Base-by-base conservation (phyloP, 2,888 invertebrate genomes). In the Apotomis capreana region DNA sequence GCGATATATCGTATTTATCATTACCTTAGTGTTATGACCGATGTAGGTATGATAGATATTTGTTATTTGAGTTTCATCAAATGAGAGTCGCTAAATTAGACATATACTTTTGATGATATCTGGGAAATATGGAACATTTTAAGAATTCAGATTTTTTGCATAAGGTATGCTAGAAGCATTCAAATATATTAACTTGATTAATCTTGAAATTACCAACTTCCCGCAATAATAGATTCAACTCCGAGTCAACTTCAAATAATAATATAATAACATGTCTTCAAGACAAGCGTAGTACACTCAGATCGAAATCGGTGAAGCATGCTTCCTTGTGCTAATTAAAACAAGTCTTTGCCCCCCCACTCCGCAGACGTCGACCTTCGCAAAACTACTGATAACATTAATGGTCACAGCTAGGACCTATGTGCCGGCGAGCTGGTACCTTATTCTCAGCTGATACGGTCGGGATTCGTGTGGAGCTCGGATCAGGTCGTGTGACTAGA, bases 321-420 rank as follows among this genome's bases (percentile, higher is more conserved):
- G 82, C 87, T 90, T 90, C 90, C 90, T 88, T 83, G 84, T 84
- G 84, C 87, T 87, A 89, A 88, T 89, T 89, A 88, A 87, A 87
- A 83, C 84, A 75, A 84, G 85, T 84, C 79, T 80, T 75, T 77
- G 74, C 74, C 74, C 76, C 75, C 69, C 71, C 69, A 74, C 68
- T 74, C 52, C 74, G 65, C 40, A 68, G 62, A 68, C 74, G 73
- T 76, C 74, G 71, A 74, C 70, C 74, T 74, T 78, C 79, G 84
- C 83, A 84, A 87, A 84, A 80, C 79, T 78, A 64, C 74, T 80
- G 83, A 85, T 82, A 83, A 79, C 80, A 78, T 76, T 75, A 70
- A 76, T 78, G 76, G 76, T 78, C 78, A 65, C 55, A 68, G 63
- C 58, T 59, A 26, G 46, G 36, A 51, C 5, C 44, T 63, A 26